Base-by-base conservation (phyloP, 2,888 invertebrate species). In the Electrophaes corylata region DNA sequence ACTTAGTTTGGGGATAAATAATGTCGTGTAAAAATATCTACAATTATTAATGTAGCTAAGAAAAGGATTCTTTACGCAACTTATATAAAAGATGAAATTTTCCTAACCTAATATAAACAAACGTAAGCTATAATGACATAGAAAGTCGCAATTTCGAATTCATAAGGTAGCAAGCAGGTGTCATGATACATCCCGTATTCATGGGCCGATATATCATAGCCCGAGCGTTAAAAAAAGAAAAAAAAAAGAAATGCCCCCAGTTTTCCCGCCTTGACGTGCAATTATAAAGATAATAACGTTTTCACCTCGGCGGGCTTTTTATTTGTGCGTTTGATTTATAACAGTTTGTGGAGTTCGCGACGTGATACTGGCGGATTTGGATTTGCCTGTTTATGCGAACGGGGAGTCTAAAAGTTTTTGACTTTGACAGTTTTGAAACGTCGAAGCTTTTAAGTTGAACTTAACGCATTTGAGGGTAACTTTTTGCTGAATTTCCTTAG, bases 261-360 rank as follows among this genome's bases (percentile, higher is more conserved):
- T 77, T 82, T 82, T 81, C 81, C 81, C 82, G 80, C 76, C 84
- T 84, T 91, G 91, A 91, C 91, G 88, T 91, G 88, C 91, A 91
- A 91, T 91, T 91, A 91, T 88, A 91, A 88, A 90, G 90, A 91
- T 91, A 91, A 91, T 91, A 91, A 91, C 87, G 85, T 87, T 90
- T 88, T 88, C 90, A 88, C 84, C 87, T 87, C 85, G 80, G 73
- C 81, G 75, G 72, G 78, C 83, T 81, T 90, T 88, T 90, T 91
- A 90, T 89, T 89, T 88, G 86, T 88, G 82, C 81, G 73, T 76
- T 83, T 91, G 91, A 91, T 91, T 90, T 91, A 91, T 87, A 83
- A 81, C 85, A 78, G 81, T 79, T 81, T 78, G 79, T 70, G 68
- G 79, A 71, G 77, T 71, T 75, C 64, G 67, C 69, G 70, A 72